phyloP scores from a whole-genome alignment of 2,797 vertebrate genomes.

The Setipinna tenuifilis region DNA sequence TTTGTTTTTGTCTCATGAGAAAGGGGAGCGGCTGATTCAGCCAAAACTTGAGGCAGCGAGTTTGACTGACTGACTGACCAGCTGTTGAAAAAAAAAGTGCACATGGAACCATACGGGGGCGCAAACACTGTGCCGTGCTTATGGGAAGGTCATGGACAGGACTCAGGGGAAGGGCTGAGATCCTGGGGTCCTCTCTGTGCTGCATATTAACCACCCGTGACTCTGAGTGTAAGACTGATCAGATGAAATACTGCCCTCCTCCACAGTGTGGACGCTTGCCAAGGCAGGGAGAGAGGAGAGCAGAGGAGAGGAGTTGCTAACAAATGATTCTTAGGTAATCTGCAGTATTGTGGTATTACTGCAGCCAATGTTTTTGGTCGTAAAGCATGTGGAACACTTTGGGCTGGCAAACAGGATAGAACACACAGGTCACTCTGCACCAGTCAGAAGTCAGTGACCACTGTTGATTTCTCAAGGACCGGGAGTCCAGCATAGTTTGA shows the following conservation, averaged over 20 bases:
- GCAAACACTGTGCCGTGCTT: background rate
- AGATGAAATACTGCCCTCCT: background rate
- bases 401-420: background rate
- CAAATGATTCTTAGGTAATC: background rate
- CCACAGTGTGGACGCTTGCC: background rate
- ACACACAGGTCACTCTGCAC: background rate
- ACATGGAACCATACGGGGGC: background rate
- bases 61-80: background rate
- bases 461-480: background rate
- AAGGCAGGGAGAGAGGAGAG: background rate
- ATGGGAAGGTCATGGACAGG: background rate
- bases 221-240: background rate
- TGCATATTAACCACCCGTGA: background rate
- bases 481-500: background rate
- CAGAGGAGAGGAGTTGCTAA: background rate
- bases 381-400: background rate
- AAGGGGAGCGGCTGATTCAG: background rate
- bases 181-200: background rate
- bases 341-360: background rate
- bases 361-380: background rate
- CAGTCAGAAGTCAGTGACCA: background rate
- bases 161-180: background rate
- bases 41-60: background rate
- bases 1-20: background rate
- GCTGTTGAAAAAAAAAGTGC: background rate